These are phyloP conservation scores for Odontothrips loti DNA, from an alignment of 2,888 invertebrate genomes.

Conservation along the genomic window DNA sequence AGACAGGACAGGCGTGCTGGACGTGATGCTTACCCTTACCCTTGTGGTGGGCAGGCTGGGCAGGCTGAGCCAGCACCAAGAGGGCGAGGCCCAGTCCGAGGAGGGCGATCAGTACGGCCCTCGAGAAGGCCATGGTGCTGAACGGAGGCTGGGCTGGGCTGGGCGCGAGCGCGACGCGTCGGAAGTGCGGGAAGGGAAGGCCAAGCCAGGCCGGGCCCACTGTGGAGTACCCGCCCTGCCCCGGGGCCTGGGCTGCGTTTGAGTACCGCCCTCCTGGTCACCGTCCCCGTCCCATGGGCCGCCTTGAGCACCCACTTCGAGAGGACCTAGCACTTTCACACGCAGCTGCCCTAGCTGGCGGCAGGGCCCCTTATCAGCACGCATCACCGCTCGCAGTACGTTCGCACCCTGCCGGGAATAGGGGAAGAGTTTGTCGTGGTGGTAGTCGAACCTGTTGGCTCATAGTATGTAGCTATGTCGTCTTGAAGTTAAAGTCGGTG, in stretches of 20 bases:
- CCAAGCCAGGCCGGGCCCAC: too few relatives aligned
- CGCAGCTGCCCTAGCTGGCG: not conserved
- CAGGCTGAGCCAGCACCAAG: not conserved
- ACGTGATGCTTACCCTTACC: slow-evolving; percentile 11
- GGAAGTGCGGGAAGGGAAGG: not conserved
- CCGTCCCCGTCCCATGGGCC: not conserved
- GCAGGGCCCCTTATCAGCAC: not conserved
- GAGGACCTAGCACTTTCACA: not conserved
- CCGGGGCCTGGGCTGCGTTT: not conserved
- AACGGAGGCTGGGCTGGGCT: not conserved
- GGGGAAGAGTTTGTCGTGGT: not conserved
- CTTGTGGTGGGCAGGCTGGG: slow-evolving; percentile 5
- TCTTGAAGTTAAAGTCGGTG: not conserved
- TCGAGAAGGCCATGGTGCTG: not conserved
- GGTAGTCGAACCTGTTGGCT: not conserved
- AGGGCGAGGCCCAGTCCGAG: not conserved
- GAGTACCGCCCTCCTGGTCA: not conserved
- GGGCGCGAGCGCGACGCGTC: not conserved
- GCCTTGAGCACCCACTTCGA: too few relatives aligned
- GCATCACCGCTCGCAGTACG: not conserved
- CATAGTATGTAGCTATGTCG: not conserved
- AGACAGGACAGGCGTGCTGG: not conserved
- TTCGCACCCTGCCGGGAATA: not conserved
- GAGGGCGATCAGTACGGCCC: not conserved
- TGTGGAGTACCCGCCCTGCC: too few relatives aligned